Percentiles rank a stretch among this genome's conserved stretches.
These are phyloP conservation scores for Monoplex corrugatus DNA, from an alignment of 2,888 invertebrate genomes.

Conservation along the genomic window DNA sequence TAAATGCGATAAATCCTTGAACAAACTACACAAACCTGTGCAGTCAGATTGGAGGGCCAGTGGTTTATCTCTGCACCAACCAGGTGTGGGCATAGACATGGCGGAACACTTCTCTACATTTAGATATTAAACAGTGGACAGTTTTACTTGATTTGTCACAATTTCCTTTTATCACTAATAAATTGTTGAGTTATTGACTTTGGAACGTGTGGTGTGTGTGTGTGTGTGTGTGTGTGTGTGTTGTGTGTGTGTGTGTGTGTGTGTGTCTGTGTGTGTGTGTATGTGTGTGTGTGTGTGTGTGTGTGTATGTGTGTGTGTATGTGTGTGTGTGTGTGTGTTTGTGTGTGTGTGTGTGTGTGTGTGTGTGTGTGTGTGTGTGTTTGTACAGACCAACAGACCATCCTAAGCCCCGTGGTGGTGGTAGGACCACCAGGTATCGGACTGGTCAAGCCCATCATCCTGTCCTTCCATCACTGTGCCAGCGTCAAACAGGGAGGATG, in stretches of 20 bases:
- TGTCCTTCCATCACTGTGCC: slow-evolving; percentile 94
- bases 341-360: neutral
- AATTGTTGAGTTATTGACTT: too few species aligned
- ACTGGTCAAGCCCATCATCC: slow-evolving; percentile 90
- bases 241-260: neutral
- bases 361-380: neutral
- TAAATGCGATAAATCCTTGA: too few species aligned
- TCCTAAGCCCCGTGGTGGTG: slow-evolving; percentile 91
- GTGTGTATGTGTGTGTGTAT: neutral
- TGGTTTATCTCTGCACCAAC: too few species aligned
- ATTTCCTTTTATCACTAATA: too few species aligned
- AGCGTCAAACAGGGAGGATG: slow-evolving; percentile 91
- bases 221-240: too few species aligned
- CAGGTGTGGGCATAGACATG: too few species aligned
- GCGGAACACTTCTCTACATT: too few species aligned
- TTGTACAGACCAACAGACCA: slow-evolving; percentile 88
- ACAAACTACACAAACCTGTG: too few species aligned
- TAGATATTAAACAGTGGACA: too few species aligned
- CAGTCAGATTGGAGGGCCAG: too few species aligned
- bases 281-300: neutral
- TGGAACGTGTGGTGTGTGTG: neutral
- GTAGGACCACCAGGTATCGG: slow-evolving; percentile 89
- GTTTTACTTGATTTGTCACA: too few species aligned
- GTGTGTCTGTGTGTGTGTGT: neutral
- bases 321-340: neutral